Base-by-base conservation (phyloP, 2,113 vertebrate genomes). In the Esox niger region DNA sequence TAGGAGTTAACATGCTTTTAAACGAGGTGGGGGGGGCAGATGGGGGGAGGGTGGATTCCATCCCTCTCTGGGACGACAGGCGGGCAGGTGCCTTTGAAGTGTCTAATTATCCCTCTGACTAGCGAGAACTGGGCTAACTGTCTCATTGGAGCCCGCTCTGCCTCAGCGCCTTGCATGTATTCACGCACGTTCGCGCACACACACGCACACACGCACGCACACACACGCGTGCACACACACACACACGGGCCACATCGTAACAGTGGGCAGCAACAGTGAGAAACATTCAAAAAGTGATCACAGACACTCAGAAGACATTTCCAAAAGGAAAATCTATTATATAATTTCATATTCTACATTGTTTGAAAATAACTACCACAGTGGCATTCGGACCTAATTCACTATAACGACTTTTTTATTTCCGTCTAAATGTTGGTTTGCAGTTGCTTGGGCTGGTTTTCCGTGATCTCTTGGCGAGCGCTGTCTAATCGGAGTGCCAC, bases 1-100 rank as follows among this genome's bases (percentile, higher is more conserved):
- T 91, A 91, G 80, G 84, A 90, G 87, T 87, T 90, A 89, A 91
- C 88, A 88, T 89, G 88, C 84, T 91, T 88, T 90, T 91, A 88
- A 90, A 90, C 57, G 78, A 79, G 76, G 79, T 55, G 61, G 73
- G 46, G 69, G 66, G 29, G 23, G 49, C 57, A 62, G 64, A 43
- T 61, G 67, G 71, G 60, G 72, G 78, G 72, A 82, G 81, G 59
- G 46, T 59, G 82, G 69, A 80, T 87, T 86, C 82, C 60, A 83
- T 83, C 74, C 80, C 79, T 82, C 71, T 75, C 33, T 73, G 84
- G 82, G 81, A 55, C 66, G 72, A 73, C 75, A 89, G 70, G 74
- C 49, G 74, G 80, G 83, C 90, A 88, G 87, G 88, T 90, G 85
- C 84, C 89, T 92, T 92, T 92, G 88, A 92, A 88, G 89, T 90